These are phyloP conservation scores for Lutraria rhynchaena DNA, from an alignment of 1,140 invertebrate genomes.

Conservation along the genomic window DNA sequence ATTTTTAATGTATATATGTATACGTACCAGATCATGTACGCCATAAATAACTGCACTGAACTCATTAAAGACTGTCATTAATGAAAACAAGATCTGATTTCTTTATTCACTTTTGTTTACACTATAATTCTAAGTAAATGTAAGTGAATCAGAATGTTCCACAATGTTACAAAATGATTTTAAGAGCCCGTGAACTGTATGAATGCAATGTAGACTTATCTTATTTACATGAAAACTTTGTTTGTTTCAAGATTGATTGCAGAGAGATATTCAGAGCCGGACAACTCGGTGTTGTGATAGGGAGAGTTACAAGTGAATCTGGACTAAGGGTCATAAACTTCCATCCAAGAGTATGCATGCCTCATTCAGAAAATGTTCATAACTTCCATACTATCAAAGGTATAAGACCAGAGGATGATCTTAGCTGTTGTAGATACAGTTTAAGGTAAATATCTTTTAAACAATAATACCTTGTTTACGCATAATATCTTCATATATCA, in stretches of 20 bases:
- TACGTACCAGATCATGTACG: too few species aligned
- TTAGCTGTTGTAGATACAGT: slow-evolving; percentile 9
- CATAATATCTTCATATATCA: neutral
- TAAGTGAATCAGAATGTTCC: neutral
- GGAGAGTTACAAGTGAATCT: neutral
- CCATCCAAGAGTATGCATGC: slow-evolving; percentile 11
- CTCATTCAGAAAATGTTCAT: neutral
- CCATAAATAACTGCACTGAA: neutral
- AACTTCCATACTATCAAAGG: neutral
- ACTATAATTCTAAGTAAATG: neutral
- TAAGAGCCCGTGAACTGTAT: neutral
- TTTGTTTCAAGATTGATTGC: slow-evolving; percentile 14
- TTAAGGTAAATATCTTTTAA: slow-evolving; percentile 1
- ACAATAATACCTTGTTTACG: neutral
- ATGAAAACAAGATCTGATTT: neutral
- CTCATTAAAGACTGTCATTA: neutral
- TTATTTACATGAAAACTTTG: too few species aligned
- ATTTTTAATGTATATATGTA: neutral
- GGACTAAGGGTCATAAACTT: slow-evolving; percentile 24
- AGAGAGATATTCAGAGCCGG: slow-evolving; percentile 20
- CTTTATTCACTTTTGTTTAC: neutral
- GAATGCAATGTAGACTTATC: neutral
- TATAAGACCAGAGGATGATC: neutral
- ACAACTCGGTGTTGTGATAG: slow-evolving; percentile 20
- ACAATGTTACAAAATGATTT: neutral